Base-by-base conservation (phyloP, 2,797 vertebrate genomes). In the Sparidentex hasta region DNA sequence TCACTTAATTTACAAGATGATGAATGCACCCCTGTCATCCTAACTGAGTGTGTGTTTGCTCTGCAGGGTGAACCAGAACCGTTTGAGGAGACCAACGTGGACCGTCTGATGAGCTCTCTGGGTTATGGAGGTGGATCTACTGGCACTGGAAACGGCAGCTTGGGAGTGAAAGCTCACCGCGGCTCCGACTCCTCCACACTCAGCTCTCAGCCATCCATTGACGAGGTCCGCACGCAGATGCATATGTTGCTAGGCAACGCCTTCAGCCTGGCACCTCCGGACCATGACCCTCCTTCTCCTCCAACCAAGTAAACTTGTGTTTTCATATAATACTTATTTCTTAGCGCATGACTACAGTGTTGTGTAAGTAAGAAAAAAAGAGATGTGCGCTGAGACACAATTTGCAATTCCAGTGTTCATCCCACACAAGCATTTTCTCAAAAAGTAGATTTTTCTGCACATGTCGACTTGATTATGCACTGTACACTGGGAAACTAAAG, bases 161-260 rank as follows among this genome's bases (percentile, higher is more conserved):
- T 96, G 8, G 97, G 96, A 88, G 94, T 95, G 82, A 99, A 98
- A 87, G 98, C 97, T 87, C 98, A 99, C 92, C 89, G 92, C 1
- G 92, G 93, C 80, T 99, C 98, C 0, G 98, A 99, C 93, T 98
- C 98, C 0, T 99, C 98, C 82, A 98, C 98, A 1, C 95, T 99
- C 86, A 99, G 98, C 95, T 99, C 98, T 1, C 97, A 99, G 95
- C 98, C 98, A 0, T 99, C 98, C 89, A 98, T 99, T 73, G 98
- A 99, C 3, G 98, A 99, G 91, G 98, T 99, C 87, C 94, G 97
- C 72, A 96, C 98, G 70, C 98, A 99, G 94, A 99, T 99, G 98
- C 98, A 99, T 66, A 96, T 99, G 96, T 95, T 99, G 77, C 95
- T 99, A 89, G 98, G 98, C 92, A 98, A 99, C 86, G 97, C 98